Percentiles rank a stretch among this genome's conserved stretches.
These are phyloP conservation scores for Otocyon megalotis DNA, from an alignment of 2,113 vertebrate species.

Conservation along the genomic window DNA sequence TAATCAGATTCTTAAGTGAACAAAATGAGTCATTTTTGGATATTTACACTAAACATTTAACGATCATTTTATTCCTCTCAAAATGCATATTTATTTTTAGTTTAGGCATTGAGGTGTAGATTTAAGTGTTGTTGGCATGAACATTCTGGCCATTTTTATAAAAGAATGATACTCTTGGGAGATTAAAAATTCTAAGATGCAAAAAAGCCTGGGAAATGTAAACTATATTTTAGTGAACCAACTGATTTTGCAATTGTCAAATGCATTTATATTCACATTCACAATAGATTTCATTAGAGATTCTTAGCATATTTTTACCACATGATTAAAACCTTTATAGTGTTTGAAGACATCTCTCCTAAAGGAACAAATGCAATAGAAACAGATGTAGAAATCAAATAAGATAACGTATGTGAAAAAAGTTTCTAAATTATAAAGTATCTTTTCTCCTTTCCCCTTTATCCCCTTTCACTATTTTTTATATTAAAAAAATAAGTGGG, in stretches of 20 bases:
- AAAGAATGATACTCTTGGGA: slow-evolving; percentile 53
- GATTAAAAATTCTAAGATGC: slow-evolving; percentile 68
- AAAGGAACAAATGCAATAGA: slow-evolving; percentile 41
- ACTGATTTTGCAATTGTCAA: slow-evolving; percentile 62
- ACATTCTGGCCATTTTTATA: slow-evolving; percentile 68
- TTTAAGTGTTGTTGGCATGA: slow-evolving; percentile 74
- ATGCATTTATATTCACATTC: slow-evolving; percentile 62
- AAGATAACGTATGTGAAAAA: not conserved
- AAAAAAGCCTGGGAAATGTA: slow-evolving; percentile 54
- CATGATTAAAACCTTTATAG: slow-evolving; percentile 62
- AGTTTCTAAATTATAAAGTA: not conserved
- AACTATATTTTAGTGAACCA: slow-evolving; percentile 62
- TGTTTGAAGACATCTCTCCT: slow-evolving; percentile 61
- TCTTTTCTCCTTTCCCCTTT: too few relatives aligned
- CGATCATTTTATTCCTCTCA: slow-evolving; percentile 58
- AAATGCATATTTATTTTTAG: slow-evolving; percentile 68
- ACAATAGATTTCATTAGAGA: slow-evolving; percentile 63
- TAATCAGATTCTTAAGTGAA: slow-evolving; percentile 66
- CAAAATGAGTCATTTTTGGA: slow-evolving; percentile 59
- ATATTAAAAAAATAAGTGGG: too few relatives aligned
- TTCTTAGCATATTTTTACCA: slow-evolving; percentile 66
- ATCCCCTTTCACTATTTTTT: too few relatives aligned
- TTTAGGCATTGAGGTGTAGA: slow-evolving; percentile 53
- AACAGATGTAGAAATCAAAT: slow-evolving; percentile 55
- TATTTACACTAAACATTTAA: slow-evolving; percentile 62